Conservation (phyloP, 2,797 vertebrate species). For the Diglossa cyanea region DNA sequence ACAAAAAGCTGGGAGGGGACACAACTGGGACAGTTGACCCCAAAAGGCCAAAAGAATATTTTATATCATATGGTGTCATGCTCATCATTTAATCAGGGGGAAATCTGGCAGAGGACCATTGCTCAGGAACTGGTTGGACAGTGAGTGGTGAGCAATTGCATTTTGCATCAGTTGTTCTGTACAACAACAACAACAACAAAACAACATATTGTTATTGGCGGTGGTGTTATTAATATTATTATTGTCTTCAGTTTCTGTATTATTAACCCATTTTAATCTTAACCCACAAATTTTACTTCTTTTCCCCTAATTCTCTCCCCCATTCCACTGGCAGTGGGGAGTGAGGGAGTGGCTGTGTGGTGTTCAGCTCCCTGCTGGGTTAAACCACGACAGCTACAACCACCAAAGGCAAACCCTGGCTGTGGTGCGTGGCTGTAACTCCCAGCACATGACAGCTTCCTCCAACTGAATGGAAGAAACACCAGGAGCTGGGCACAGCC, state of each 20-base stretch:
- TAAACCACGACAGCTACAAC: accelerated
- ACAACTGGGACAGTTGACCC: not conserved
- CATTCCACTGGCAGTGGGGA: not conserved
- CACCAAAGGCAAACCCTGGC: not conserved
- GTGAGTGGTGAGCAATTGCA: not conserved
- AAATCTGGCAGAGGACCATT: not conserved
- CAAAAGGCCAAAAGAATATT: not conserved
- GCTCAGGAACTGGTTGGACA: not conserved
- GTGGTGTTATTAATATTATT: not conserved
- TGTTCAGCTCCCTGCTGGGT: not conserved
- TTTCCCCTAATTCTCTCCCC: not conserved
- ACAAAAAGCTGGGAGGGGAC: not conserved
- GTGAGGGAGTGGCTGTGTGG: not conserved
- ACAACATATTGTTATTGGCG: accelerated
- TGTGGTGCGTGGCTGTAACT: not conserved
- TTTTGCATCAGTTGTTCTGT: not conserved
- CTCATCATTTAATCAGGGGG: not conserved
- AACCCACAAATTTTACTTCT: not conserved
- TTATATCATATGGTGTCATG: not conserved
- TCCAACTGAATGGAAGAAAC: not conserved
- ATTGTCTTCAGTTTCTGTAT: not conserved
- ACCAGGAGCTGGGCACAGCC: not conserved
- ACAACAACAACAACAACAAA: not conserved
- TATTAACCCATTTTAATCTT: not conserved
- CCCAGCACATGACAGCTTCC: not conserved